Evolutionary conservation across 2,888 invertebrate species (phyloP).

Genomic region (Cantharis nigra): DNA sequence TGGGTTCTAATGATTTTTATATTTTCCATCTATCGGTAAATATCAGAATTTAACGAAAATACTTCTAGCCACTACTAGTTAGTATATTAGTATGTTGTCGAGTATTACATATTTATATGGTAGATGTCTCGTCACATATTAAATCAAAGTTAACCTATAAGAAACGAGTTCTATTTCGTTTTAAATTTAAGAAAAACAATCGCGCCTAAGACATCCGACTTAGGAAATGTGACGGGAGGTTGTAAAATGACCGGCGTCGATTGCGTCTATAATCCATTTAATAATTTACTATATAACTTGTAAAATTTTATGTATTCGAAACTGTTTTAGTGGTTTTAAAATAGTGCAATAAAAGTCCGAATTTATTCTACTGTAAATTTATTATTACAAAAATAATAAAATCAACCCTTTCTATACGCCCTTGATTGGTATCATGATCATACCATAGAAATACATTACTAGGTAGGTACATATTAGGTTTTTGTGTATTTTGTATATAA

Average conservation of each 20-base stretch:
- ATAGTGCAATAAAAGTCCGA: not conserved
- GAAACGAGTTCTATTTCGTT: constrained; percentile 17
- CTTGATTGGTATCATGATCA: not conserved
- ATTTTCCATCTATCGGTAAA: not conserved
- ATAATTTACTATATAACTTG: not conserved
- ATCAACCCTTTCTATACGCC: not conserved
- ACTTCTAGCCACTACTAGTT: not conserved
- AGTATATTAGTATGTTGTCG: not conserved
- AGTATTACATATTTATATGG: not conserved
- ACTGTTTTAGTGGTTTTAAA: not conserved
- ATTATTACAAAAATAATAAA: not conserved
- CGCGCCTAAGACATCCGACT: constrained; percentile 39
- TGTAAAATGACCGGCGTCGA: constrained; percentile 29
- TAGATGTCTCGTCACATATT: not conserved
- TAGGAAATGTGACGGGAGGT: constrained; percentile 39
- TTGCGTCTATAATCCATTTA: constrained; percentile 9
- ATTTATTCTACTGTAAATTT: not conserved
- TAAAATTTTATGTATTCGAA: not conserved
- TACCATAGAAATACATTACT: not conserved
- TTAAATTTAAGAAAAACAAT: constrained; percentile 21
- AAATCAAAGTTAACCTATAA: not conserved
- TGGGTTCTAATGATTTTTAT: too few relatives aligned
- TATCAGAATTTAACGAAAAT: not conserved
- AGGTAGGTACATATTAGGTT: not conserved
- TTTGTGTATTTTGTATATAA: too few relatives aligned